Base-by-base conservation (phyloP, 2,888 invertebrate genomes). In the Perithous albicinctus region DNA sequence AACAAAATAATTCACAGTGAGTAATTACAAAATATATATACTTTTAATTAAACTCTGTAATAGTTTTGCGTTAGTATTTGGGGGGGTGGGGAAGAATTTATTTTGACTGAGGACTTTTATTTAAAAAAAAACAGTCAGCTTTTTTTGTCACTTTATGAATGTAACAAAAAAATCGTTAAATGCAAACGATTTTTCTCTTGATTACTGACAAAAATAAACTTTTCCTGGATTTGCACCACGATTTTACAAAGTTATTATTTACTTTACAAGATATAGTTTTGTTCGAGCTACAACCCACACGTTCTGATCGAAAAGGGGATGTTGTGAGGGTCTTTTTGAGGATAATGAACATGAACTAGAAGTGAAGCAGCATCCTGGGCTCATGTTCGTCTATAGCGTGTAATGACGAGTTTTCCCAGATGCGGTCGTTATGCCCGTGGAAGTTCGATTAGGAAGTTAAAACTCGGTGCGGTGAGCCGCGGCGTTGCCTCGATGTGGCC, bases 361-460 rank as follows among this genome's bases (percentile, higher is more conserved):
- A 26, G 56, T 29, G 18, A 26, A 70, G 18, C 18, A 38, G 41
- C 26, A 10, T 7, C 43, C 1, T 43, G 5, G 59, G 1, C 12
- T 15, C n/a, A n/a, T 7, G 43, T 20, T 10, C 41, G 10, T 59
- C 1, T 23, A 32, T 20, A 32, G 29, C 29, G 59, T 63, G 20
- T 18, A 77, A 78, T 69, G 70, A 70, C 56, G 64, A 78, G 70
- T 82, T 82, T 78, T 82, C 64, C 48, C 70, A 69, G 73, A 78
- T 69, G 81, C 43, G 82, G 67, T 76, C 72, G 79, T 79, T 72
- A 76, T 46, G 74, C 26, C 51, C 54, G 70, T 78, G 67, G 63
- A 78, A 79, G 79, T 82, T 82, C 78, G 79, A 82, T 79, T 76
- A 76, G 79, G 78, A 82, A 82, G 79, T 82, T 79, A 79, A 78